These are phyloP conservation scores for Neosalanx taihuensis DNA, from an alignment of 2,797 vertebrate species.

Conservation along the genomic window DNA sequence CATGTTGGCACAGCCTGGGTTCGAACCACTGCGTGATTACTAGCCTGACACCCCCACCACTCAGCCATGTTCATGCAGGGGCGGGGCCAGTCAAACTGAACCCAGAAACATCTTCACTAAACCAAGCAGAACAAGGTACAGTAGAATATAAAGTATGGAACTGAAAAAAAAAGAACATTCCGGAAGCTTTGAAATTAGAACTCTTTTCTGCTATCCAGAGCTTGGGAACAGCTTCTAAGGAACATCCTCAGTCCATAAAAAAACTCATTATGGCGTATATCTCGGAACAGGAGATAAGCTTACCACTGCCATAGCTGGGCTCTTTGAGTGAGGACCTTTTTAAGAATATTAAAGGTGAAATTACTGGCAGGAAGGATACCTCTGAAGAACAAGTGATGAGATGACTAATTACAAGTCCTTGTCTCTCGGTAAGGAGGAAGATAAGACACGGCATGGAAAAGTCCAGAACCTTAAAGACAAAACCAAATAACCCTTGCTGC, in stretches of 20 bases:
- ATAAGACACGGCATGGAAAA: constrained; percentile 57
- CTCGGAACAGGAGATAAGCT: constrained; percentile 44
- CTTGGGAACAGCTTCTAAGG: neutral
- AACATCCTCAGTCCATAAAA: constrained; percentile 11
- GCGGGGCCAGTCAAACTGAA: neutral
- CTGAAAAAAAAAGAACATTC: constrained; percentile 13
- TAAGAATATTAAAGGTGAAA: constrained; percentile 64
- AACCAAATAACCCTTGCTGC: constrained; percentile 54
- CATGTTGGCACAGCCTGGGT: too few relatives aligned
- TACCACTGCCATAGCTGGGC: constrained; percentile 27
- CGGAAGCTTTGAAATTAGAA: neutral
- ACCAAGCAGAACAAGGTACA: constrained; percentile 1
- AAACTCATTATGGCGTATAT: constrained; percentile 29
- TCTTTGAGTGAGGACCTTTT: constrained; percentile 42
- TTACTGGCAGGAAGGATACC: constrained; percentile 46
- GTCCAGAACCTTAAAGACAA: constrained; percentile 47
- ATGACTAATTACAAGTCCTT: constrained; percentile 72
- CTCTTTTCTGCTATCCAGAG: neutral
- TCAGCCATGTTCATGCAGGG: neutral
- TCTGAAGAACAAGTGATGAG: constrained; percentile 62
- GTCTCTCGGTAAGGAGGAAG: constrained; percentile 57
- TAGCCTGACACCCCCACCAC: too few relatives aligned
- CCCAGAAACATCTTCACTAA: too few relatives aligned
- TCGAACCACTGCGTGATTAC: too few relatives aligned
- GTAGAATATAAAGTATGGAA: constrained; percentile 28